Evolutionary conservation across 53 echinoderm and acorn worm genomes (phyloP).

Genomic region (Holothuria leucospilota): DNA sequence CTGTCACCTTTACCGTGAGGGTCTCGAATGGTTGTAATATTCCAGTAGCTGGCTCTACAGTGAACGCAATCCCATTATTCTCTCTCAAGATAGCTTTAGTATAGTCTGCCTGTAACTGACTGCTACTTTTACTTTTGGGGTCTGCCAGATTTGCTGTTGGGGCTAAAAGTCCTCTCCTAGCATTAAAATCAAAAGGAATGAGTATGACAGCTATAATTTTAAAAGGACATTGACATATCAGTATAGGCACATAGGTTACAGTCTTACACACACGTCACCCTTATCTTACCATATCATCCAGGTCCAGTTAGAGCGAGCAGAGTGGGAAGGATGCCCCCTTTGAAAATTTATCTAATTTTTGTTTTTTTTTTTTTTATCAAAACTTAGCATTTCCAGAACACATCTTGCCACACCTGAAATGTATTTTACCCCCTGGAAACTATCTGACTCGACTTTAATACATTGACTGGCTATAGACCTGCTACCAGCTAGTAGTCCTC

Average conservation of each 20-base stretch:
- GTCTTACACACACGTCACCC: too few relatives aligned
- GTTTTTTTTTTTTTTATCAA: too few relatives aligned
- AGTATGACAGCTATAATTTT: background rate
- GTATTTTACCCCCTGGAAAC: too few relatives aligned
- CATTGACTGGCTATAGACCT: too few relatives aligned
- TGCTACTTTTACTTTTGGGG: slow-evolving; percentile 83
- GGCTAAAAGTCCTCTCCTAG: slow-evolving; percentile 76
- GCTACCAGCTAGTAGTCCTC: too few relatives aligned
- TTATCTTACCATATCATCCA: too few relatives aligned
- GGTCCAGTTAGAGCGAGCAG: too few relatives aligned
- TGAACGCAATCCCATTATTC: slow-evolving; percentile 82
- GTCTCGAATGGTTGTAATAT: slow-evolving; percentile 79
- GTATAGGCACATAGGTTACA: background rate
- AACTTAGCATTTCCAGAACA: too few relatives aligned
- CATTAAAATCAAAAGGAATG: background rate
- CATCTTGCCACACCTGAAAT: too few relatives aligned
- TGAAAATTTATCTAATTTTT: too few relatives aligned
- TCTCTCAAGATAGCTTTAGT: slow-evolving; percentile 88
- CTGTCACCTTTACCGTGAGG: slow-evolving; percentile 79
- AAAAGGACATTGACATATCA: background rate
- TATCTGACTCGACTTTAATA: too few relatives aligned
- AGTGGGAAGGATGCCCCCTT: too few relatives aligned
- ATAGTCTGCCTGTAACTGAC: slow-evolving; percentile 79
- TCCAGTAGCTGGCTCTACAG: slow-evolving; percentile 82
- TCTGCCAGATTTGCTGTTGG: slow-evolving; percentile 94